These are phyloP conservation scores for Huso huso DNA, from an alignment of 2,797 vertebrate genomes.

Conservation along the genomic window DNA sequence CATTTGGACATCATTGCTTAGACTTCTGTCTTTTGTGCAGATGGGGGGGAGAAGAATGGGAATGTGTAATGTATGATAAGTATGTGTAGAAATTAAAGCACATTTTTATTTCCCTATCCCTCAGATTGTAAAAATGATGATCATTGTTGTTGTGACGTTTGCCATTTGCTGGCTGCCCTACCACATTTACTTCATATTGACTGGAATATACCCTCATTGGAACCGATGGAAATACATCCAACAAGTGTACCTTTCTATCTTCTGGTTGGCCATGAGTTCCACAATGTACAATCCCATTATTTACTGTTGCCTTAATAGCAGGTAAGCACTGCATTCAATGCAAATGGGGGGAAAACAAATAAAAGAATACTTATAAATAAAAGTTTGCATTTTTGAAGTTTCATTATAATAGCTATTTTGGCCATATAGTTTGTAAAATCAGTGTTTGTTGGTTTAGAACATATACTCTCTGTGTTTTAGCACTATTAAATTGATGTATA, in stretches of 20 bases:
- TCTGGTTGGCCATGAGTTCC: slow-evolving; percentile 97
- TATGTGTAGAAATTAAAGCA: too few relatives aligned
- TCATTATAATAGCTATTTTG: background rate
- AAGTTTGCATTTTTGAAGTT: too few relatives aligned
- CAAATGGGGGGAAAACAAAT: background rate
- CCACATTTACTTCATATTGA: slow-evolving; percentile 86
- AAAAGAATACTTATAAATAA: too few relatives aligned
- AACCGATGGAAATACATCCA: slow-evolving; percentile 86
- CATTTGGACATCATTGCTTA: too few relatives aligned
- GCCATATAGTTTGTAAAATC: too few relatives aligned
- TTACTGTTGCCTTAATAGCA: slow-evolving; percentile 97
- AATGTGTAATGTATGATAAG: too few relatives aligned
- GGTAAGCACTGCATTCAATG: slow-evolving; percentile 53
- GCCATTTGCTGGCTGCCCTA: slow-evolving; percentile 95
- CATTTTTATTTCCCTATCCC: slow-evolving; percentile 24
- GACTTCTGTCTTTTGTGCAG: too few relatives aligned
- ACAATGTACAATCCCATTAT: slow-evolving; percentile 99
- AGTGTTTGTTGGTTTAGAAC: too few relatives aligned
- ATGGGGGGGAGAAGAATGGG: too few relatives aligned
- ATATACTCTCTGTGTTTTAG: too few relatives aligned
- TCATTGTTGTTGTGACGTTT: slow-evolving; percentile 91
- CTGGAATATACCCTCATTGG: slow-evolving; percentile 71
- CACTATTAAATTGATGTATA: too few relatives aligned
- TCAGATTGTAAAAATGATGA: slow-evolving; percentile 99
- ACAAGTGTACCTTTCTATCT: slow-evolving; percentile 86